Evolutionary conservation across 2,797 vertebrate species (phyloP).

Genomic region (Periophthalmus magnuspinnatus): DNA sequence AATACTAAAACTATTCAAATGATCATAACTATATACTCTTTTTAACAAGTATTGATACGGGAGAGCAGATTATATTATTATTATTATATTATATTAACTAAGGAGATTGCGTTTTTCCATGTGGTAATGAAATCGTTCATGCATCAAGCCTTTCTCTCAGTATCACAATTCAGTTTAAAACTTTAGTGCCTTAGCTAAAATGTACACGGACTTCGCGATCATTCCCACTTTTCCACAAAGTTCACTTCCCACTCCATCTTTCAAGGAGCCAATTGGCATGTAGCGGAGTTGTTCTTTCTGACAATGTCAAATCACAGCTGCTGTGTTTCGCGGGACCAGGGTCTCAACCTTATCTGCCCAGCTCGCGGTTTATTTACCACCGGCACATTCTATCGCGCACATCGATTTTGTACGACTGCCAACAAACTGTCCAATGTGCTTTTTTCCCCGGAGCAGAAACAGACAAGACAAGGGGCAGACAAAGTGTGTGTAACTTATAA

Average conservation of each 20-base stretch:
- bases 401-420: slow-evolving; percentile 75
- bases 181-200: neutral
- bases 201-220: neutral
- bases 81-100: neutral
- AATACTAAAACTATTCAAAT: too few species aligned
- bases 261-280: slow-evolving; percentile 31
- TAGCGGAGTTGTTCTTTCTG: slow-evolving; percentile 36
- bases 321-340: slow-evolving; percentile 37
- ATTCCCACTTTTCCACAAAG: neutral
- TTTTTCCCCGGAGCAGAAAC: slow-evolving; percentile 17
- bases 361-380: slow-evolving; percentile 64
- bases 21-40: too few species aligned
- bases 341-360: slow-evolving; percentile 54
- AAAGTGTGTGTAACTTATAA: neutral
- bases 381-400: slow-evolving; percentile 65
- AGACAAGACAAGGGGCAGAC: slow-evolving; percentile 17
- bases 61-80: too few species aligned
- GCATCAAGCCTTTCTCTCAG: neutral
- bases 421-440: slow-evolving; percentile 57
- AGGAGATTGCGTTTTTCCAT: neutral
- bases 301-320: slow-evolving; percentile 55
- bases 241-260: neutral
- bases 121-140: neutral
- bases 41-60: too few species aligned
- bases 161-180: neutral